Percentiles rank a stretch among this genome's conserved stretches.
phyloP scores from a whole-genome alignment of 2,888 invertebrate genomes.

The Esperia sulphurella region DNA sequence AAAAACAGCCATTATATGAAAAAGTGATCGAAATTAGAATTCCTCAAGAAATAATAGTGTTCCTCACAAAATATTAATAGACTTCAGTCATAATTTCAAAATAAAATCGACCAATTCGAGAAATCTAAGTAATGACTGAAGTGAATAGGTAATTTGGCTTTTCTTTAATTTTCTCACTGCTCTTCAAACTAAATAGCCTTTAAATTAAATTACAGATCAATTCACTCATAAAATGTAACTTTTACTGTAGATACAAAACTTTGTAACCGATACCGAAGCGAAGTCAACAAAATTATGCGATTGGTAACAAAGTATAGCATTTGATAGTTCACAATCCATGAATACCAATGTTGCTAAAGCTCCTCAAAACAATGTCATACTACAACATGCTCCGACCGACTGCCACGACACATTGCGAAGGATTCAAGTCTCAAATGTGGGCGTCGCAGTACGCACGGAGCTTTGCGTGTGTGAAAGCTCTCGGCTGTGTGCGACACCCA shows the following conservation, averaged over 20 bases:
- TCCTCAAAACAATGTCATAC: constrained; percentile 26
- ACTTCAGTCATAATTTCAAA: too few relatives aligned
- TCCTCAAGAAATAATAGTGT: too few relatives aligned
- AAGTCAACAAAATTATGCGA: neutral
- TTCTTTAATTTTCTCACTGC: too few relatives aligned
- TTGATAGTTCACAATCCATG: neutral
- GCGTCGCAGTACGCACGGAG: constrained; percentile 26
- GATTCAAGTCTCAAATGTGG: constrained; percentile 42
- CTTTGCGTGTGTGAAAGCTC: constrained; percentile 37
- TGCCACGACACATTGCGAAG: constrained; percentile 36
- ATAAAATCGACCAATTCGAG: too few relatives aligned
- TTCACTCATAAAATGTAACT: too few relatives aligned
- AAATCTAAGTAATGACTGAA: too few relatives aligned
- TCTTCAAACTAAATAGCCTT: too few relatives aligned
- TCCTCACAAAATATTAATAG: too few relatives aligned
- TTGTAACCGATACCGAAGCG: neutral
- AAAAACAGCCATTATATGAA: too few relatives aligned
- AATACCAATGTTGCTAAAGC: neutral
- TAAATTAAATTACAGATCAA: too few relatives aligned
- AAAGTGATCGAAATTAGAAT: too few relatives aligned
- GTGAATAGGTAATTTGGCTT: too few relatives aligned
- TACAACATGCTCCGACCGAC: constrained; percentile 22
- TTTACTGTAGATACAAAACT: neutral
- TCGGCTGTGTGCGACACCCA: constrained; percentile 36
- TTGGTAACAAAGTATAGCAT: neutral